Percentiles rank a stretch among this genome's conserved stretches.
Evolutionary conservation across 2,797 vertebrate genomes (phyloP).

Genomic region (Poecilia picta): DNA sequence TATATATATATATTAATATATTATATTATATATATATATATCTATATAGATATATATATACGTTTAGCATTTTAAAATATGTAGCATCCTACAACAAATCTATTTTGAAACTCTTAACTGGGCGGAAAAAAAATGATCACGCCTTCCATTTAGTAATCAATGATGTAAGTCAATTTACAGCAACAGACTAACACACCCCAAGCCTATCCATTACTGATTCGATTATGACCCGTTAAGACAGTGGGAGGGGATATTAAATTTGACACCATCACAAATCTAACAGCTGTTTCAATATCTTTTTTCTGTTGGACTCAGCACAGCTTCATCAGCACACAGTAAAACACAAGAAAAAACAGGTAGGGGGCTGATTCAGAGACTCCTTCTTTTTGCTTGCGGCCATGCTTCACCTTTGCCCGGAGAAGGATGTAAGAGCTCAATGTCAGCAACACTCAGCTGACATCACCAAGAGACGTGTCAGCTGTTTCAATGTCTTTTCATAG

Average conservation of each 20-base stretch:
- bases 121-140: constrained; percentile 39
- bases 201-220: constrained; percentile 64
- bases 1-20: too few species aligned
- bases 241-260: constrained; percentile 50
- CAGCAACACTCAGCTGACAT: constrained; percentile 66
- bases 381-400: constrained; percentile 37
- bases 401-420: constrained; percentile 62
- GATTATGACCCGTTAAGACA: constrained; percentile 64
- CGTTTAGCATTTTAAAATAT: constrained; percentile 63
- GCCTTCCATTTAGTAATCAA: constrained; percentile 65
- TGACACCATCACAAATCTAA: constrained; percentile 67
- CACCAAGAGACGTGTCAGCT: constrained; percentile 58
- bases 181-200: constrained; percentile 55
- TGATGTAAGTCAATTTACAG: constrained; percentile 70
- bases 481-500: constrained; percentile 59
- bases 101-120: constrained; percentile 52
- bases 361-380: constrained; percentile 28
- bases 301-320: constrained; percentile 24
- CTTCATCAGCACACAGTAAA: neutral
- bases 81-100: constrained; percentile 52
- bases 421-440: constrained; percentile 56
- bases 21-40: constrained; percentile 34
- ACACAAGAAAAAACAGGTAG: constrained; percentile 25
- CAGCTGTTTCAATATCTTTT: constrained; percentile 56
- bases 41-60: too few species aligned